Evolutionary conservation across 2,113 vertebrate species (phyloP).

Genomic region (Miniopterus natalensis): DNA sequence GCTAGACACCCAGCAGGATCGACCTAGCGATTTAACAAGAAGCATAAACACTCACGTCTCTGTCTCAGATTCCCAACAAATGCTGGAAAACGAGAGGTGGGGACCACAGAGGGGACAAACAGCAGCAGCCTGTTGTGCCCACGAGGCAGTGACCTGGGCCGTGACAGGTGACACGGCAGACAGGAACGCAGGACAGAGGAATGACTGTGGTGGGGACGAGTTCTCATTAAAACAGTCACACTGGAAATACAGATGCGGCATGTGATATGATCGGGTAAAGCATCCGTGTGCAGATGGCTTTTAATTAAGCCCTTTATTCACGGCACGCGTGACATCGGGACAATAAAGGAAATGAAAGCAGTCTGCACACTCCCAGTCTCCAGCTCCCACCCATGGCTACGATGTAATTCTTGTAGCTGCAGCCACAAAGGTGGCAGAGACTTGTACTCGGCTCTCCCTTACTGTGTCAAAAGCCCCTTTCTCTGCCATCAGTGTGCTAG

Average conservation of each 20-base stretch:
- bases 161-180: not conserved
- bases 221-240: not conserved
- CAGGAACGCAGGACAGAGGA: too few relatives aligned
- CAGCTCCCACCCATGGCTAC: too few relatives aligned
- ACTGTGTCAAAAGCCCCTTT: too few relatives aligned
- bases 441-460: not conserved
- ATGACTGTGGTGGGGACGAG: not conserved
- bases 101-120: not conserved
- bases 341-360: not conserved
- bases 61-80: not conserved
- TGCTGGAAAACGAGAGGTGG: not conserved
- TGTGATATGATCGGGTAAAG: fast-evolving
- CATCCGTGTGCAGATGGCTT: not conserved
- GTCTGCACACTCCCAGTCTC: too few relatives aligned
- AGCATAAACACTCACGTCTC: not conserved
- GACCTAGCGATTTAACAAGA: constrained; percentile 16
- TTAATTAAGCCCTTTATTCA: not conserved
- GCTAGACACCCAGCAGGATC: not conserved
- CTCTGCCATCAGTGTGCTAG: too few relatives aligned
- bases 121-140: not conserved
- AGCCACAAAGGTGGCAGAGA: too few relatives aligned
- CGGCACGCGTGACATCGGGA: not conserved
- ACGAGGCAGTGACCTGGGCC: fast-evolving
- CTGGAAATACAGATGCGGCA: not conserved
- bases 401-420: not conserved